Evolutionary conservation across 2,797 vertebrate species (phyloP).

Genomic region (Tinamus major): DNA sequence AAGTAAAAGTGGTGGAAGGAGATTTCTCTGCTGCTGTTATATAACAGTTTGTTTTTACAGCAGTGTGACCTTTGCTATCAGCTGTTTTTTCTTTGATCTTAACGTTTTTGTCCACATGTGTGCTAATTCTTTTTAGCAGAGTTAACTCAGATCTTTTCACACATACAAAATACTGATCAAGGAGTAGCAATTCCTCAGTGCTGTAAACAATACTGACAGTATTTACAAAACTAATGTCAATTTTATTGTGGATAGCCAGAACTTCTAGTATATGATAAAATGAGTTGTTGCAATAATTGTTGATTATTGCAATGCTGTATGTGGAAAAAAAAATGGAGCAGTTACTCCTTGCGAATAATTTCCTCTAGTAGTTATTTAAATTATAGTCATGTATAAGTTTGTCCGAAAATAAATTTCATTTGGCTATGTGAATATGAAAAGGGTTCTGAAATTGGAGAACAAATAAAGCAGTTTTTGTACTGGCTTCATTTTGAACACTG

Average conservation of each 20-base stretch:
- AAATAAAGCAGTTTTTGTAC: background rate
- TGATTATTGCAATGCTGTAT: background rate
- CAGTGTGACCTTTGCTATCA: background rate
- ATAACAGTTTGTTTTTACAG: accelerated
- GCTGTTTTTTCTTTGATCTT: background rate
- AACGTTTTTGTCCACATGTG: background rate
- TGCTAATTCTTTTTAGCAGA: background rate
- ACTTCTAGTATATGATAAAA: background rate
- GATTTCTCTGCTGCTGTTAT: background rate
- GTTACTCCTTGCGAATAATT: background rate
- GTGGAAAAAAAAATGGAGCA: background rate
- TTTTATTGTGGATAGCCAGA: background rate
- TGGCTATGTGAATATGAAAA: background rate
- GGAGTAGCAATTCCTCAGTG: background rate
- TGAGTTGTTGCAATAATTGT: background rate
- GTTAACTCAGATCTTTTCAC: background rate
- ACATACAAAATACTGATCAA: background rate
- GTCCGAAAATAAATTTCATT: background rate
- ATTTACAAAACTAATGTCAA: background rate
- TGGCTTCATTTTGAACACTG: background rate
- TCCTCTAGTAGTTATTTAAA: background rate
- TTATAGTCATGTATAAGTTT: background rate
- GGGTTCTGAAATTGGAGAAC: background rate
- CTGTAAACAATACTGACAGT: background rate
- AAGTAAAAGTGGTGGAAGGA: background rate